Base-by-base conservation (phyloP, 2,888 invertebrate genomes). In the Hirtodrosophila confusa region DNA sequence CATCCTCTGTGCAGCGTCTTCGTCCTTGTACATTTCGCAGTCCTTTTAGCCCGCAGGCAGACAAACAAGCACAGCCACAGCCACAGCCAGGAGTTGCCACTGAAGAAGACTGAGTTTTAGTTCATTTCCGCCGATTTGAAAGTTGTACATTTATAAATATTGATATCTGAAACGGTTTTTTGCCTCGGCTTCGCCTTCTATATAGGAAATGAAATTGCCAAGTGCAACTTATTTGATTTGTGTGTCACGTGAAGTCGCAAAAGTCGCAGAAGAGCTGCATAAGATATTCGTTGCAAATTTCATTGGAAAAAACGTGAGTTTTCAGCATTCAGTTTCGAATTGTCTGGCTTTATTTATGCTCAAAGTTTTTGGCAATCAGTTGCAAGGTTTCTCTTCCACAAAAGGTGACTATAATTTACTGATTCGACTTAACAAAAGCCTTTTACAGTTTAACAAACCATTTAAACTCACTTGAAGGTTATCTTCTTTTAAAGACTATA, bases 201-300 rank as follows among this genome's bases (percentile, higher is more conserved):
- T 63, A 56, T 45, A 35, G 58, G 61, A 67, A 76, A 64, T 68
- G 47, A 33, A 40, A 49, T 41, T 66, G 50, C 44, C 58, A 62
- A 65, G 44, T 54, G 51, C 53, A 71, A 72, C 63, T 63, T 68
- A 63, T 71, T 60, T 76, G 63, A 75, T 60, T 75, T 69, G 66
- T 55, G 67, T 50, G 27, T 12, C 11, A 47, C 56, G 33, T 12
- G 27, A 4, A 29, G 48, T 44, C 24, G 17, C 9, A 24, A 35
- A 10, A 27, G 9, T 35, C 8, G 27, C 11, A 8, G 9, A 17
- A n/a, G 31, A 58, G 47, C 50, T 47, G 27, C 41, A 31, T 10
- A 12, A 12, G 23, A 31, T 36, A 36, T 58, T 24, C 10, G 7
- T 11, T 36, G n/a, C 17, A 10, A 29, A 40, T 37, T 29, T 51